Conservation (phyloP, 2,113 vertebrate species). For the Picathartes gymnocephalus region DNA sequence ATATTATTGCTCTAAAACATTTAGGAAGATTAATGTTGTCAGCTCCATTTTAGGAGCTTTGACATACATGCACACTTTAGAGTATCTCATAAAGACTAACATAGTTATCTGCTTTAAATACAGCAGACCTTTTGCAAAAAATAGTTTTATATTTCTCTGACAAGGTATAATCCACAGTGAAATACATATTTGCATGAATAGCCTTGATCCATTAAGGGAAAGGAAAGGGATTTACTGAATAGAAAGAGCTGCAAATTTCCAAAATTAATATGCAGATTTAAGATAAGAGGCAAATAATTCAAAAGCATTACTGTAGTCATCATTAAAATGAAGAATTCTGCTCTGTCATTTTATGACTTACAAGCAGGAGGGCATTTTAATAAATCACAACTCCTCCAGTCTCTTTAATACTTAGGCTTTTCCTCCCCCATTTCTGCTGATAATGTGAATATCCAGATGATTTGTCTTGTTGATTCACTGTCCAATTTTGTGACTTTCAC, state of each 20-base stretch:
- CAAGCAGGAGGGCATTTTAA: background rate
- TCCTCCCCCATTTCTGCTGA: background rate
- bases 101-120: background rate
- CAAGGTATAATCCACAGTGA: background rate
- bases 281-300: slow-evolving; percentile 8
- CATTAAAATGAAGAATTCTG: background rate
- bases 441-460: background rate
- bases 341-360: background rate
- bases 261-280: slow-evolving; percentile 1
- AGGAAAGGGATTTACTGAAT: slow-evolving; percentile 1
- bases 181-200: background rate
- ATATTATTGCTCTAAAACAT: background rate
- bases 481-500: background rate
- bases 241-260: background rate
- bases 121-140: background rate
- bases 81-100: background rate
- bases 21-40: background rate
- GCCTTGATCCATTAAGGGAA: background rate
- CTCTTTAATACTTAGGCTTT: background rate
- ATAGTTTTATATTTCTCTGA: background rate
- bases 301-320: background rate
- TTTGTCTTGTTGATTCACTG: background rate
- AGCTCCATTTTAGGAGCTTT: background rate
- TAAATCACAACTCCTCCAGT: background rate
- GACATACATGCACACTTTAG: background rate